Evolutionary conservation across 2,797 vertebrate species (phyloP), one percentile per base, ranked within the genome.

Genomic region (Sarcophilus harrisii): DNA sequence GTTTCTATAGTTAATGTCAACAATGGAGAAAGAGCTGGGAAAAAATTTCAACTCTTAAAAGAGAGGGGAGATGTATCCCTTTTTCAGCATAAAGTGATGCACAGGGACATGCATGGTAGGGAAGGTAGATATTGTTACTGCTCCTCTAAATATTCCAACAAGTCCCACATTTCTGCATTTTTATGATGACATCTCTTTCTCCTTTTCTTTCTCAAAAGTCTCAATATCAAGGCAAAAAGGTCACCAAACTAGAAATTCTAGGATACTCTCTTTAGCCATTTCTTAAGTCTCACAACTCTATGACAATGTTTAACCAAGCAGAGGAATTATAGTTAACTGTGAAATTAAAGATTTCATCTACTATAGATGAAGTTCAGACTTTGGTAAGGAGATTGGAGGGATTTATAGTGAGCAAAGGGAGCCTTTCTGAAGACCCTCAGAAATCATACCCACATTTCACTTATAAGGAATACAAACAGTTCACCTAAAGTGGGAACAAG

Each of bases 361-460:
- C 95, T 95, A 57, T 0, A 94, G 73, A 81, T 81, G 12, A 96
- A 91, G 92, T 58, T 91, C 12, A 58, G n/a, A 4, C 32, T 52
- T 91, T 27, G 90, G 52, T 62, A 18, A 89, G 87, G 93, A 94
- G 24, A 87, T 60, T 28, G 3, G 30, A 32, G 38, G 14, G 24
- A 81, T 81, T 81, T 13, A 0, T 0, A 91, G 9, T 49, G 16
- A 94, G 54, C 18, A 81, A 92, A 94, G 3, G 54, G 94, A 92
- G 60, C 49, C 18, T 60, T 89, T 92, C n/a, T 1, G 95, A 11
- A 54, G 54, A 27, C 3, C 81, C n/a, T 91, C 28, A 87, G 27
- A 97, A 94, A 96, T 93, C 49, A 58, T 59, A 66, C 38, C 30
- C 59, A 92, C 55, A 91, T 94, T 52, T 58, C 38, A 12, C 6